Conservation (phyloP, 2,797 vertebrate genomes). For the Eulemur albifrons region DNA sequence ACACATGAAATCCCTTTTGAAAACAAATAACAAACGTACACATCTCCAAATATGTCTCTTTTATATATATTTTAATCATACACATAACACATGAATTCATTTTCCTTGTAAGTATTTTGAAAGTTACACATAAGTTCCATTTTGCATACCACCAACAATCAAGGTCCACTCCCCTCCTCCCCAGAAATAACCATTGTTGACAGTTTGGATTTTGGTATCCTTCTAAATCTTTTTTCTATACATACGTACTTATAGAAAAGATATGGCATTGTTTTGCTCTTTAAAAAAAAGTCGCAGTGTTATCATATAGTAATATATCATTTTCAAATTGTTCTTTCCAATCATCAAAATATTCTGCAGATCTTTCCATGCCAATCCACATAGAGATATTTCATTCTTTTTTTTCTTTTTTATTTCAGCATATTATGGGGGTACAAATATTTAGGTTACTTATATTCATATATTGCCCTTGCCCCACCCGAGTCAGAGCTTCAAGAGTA, state of each 20-base stretch:
- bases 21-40: neutral
- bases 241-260: neutral
- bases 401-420: neutral
- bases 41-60: neutral
- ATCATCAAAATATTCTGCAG: conserved; percentile 17
- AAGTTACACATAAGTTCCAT: conserved; percentile 6
- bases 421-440: too few species aligned
- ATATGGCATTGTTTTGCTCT: neutral
- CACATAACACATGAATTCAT: neutral
- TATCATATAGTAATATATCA: neutral
- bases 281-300: neutral
- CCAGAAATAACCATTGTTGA: conserved; percentile 13
- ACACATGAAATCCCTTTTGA: neutral
- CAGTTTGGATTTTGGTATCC: neutral
- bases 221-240: conserved; percentile 23
- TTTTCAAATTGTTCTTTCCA: conserved; percentile 34
- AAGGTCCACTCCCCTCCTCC: neutral
- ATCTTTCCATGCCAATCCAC: neutral
- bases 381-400: neutral
- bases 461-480: too few species aligned
- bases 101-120: neutral
- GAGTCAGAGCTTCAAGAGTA: too few species aligned
- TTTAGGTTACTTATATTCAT: too few species aligned
- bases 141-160: neutral
- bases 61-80: neutral